Conservation (phyloP, 2,113 vertebrate species). For the Entomyzon cyanotis region DNA sequence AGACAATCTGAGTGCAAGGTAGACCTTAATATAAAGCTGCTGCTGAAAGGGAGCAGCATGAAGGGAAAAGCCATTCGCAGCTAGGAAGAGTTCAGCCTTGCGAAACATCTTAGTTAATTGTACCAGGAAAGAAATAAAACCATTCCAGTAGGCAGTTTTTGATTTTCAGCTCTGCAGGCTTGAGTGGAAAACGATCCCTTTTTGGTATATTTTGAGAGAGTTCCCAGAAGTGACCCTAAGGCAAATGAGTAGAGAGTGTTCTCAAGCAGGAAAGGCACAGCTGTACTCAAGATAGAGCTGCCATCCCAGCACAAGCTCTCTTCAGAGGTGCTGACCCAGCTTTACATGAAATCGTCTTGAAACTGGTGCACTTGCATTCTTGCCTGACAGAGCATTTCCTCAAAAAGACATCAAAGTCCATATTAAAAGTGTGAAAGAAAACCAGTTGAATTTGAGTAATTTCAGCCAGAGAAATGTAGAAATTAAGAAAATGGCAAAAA, state of each 20-base stretch:
- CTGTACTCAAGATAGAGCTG: not conserved
- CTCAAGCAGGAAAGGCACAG: not conserved
- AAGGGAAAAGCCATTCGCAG: not conserved
- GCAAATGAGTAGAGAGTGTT: not conserved
- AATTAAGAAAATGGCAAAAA: not conserved
- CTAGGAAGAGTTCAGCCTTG: not conserved
- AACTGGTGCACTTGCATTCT: not conserved
- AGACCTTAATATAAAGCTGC: not conserved
- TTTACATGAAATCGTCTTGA: not conserved
- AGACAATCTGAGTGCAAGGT: not conserved
- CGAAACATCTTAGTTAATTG: accelerated
- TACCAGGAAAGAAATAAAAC: not conserved
- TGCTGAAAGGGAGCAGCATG: not conserved
- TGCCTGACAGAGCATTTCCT: not conserved
- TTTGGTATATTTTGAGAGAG: not conserved
- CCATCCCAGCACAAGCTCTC: not conserved
- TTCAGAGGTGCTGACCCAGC: slow-evolving; percentile 27
- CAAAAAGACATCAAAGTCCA: accelerated
- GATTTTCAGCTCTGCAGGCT: not conserved
- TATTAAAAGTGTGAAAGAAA: not conserved
- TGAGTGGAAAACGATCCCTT: not conserved
- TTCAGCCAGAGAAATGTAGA: not conserved
- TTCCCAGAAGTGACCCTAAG: not conserved
- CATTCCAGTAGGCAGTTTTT: not conserved
- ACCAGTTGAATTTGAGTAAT: not conserved